Base-by-base conservation (phyloP, 2,888 invertebrate species). In the Helobdella robusta region DNA sequence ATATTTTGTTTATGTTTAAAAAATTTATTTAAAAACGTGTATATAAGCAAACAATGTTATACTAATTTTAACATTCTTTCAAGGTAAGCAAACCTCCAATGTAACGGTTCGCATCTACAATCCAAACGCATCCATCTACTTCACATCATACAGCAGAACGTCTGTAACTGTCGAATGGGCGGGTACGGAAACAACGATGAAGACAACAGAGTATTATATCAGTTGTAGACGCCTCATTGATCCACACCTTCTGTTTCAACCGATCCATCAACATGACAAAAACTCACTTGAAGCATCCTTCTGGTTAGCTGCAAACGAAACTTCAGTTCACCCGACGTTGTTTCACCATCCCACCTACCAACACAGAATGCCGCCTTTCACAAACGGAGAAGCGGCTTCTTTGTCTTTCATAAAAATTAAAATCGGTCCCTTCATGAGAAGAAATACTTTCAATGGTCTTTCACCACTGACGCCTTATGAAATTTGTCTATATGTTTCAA, bases 131-230 rank as follows among this genome's bases (percentile, higher is more conserved):
- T 30, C 56, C 8, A 32, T 56, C 56, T 56, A 56, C 18, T n/a
- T 32, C 1, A 56, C 56, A 8, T 56, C 56, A 11, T n/a, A 30
- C 30, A 56, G 56, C 28, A n/a, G 56, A 5, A 56, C 56, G 11
- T n/a, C 56, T n/a, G 56, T 56, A 2, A 56, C 56, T 28, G 56
- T 56, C 32, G 56, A 56, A 8, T 56, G 56, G 56, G 32, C 56
- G 28, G 56, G 56, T n/a, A 56, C 56, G 30, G 56, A 56, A 18
- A 56, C 56, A 32, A 56, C 56, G 30, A 56, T 56, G 56, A 56
- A 56, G 6, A 56, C 56, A 2, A 32, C 56, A n/a, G 56, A 56
- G 5, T 56, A 56, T 30, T 56, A 56, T 30, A n/a, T 56, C 56
- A 56, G 30, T 32, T 56, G 56, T 56, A 56, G 56, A 32, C 20